A percentile compares a stretch with the other conserved stretches of the same genome.
phyloP scores from a whole-genome alignment of 1,140 invertebrate species.

The Heliconius hermathena region DNA sequence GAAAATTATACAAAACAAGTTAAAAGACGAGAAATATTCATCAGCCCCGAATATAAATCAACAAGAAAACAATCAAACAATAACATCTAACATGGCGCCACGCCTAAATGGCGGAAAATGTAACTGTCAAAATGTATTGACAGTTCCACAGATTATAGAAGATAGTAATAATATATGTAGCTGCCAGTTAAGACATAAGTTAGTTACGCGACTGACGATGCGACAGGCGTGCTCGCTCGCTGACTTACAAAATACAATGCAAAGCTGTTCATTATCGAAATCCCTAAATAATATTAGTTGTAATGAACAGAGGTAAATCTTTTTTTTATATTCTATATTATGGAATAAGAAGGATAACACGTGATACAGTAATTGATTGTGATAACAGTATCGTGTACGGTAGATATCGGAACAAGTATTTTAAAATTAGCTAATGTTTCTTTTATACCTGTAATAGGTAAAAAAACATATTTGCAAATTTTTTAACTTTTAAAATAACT shows the following conservation, averaged over 20 bases:
- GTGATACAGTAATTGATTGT: too few species aligned
- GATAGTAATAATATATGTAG: slow-evolving; percentile 28
- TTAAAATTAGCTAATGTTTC: too few species aligned
- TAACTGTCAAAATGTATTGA: slow-evolving; percentile 41
- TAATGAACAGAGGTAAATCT: slow-evolving; percentile 51
- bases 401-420: too few species aligned
- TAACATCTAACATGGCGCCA: slow-evolving; percentile 37
- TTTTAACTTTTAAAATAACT: too few species aligned
- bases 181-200: slow-evolving; percentile 57
- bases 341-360: too few species aligned
- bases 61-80: slow-evolving; percentile 31
- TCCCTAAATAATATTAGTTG: slow-evolving; percentile 58
- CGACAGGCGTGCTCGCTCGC: slow-evolving; percentile 65
- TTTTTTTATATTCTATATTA: slow-evolving; percentile 16
- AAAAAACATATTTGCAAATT: too few species aligned
- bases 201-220: slow-evolving; percentile 51
- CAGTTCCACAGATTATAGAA: slow-evolving; percentile 46
- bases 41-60: slow-evolving; percentile 68
- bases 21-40: slow-evolving; percentile 53
- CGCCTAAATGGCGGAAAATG: slow-evolving; percentile 34
- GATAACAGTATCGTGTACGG: too few species aligned
- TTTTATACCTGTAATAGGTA: too few species aligned
- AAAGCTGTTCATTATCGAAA: slow-evolving; percentile 50
- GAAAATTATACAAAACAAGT: slow-evolving; percentile 46
- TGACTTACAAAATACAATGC: slow-evolving; percentile 56